Conservation (phyloP, 1,140 invertebrate species). For the Camponotus vicinus region DNA sequence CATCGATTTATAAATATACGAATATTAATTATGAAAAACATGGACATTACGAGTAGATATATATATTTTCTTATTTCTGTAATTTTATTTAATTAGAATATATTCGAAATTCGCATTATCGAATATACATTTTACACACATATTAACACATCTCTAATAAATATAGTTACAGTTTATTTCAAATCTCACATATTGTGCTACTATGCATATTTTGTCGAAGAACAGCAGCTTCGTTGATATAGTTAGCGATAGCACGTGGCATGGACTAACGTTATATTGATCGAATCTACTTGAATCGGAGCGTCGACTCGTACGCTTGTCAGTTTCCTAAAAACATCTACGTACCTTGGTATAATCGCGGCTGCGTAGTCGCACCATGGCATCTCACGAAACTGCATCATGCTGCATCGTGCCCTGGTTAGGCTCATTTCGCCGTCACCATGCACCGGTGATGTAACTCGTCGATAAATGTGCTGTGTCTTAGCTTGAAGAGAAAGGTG, state of each 20-base stretch:
- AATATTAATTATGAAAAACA: no score
- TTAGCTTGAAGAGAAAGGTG: slow-evolving; percentile 7
- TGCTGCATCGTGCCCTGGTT: slow-evolving; percentile 36
- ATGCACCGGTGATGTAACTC: slow-evolving; percentile 33
- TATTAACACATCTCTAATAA: no score
- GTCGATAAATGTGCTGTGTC: slow-evolving; percentile 13
- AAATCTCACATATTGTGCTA: background rate
- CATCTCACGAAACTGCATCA: slow-evolving; percentile 55
- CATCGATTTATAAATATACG: no score
- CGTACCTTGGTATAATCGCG: slow-evolving; percentile 59
- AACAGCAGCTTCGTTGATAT: background rate
- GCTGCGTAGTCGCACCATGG: slow-evolving; percentile 41
- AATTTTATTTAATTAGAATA: no score
- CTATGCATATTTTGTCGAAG: background rate
- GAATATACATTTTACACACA: no score
- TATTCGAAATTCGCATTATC: no score
- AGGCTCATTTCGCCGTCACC: background rate
- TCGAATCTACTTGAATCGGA: slow-evolving; percentile 66
- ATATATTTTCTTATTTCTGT: no score
- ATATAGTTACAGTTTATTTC: no score
- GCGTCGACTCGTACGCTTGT: slow-evolving; percentile 64
- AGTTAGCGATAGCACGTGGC: slow-evolving; percentile 68
- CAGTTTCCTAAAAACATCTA: slow-evolving; percentile 46
- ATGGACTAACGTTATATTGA: slow-evolving; percentile 70
- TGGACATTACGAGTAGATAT: no score